Evolutionary conservation across 1,140 invertebrate species (phyloP).

Genomic region (Neodiprion pinetum): DNA sequence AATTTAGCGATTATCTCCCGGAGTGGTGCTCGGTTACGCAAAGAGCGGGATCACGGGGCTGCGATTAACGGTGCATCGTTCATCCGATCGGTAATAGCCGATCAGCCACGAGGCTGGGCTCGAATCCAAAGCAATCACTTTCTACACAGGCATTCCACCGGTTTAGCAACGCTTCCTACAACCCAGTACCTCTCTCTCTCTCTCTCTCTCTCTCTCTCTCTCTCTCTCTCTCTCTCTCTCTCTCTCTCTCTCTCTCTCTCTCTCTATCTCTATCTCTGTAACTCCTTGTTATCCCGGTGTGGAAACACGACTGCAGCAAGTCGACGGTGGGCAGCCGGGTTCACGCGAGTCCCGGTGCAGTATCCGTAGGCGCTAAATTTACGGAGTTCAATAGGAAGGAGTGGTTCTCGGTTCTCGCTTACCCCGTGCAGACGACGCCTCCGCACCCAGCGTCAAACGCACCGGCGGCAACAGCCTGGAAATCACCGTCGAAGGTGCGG

Average conservation of each 20-base stretch:
- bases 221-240: neutral
- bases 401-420: neutral
- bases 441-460: neutral
- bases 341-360: neutral
- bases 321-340: neutral
- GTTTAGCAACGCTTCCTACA: slow-evolving; percentile 32
- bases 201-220: neutral
- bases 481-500: too few species aligned
- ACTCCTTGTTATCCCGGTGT: neutral
- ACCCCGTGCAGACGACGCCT: neutral
- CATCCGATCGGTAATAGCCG: neutral
- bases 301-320: neutral
- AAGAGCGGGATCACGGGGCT: neutral
- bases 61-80: slow-evolving; percentile 2
- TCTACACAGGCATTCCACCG: slow-evolving; percentile 34
- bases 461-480: neutral
- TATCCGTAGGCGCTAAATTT: slow-evolving; percentile 5
- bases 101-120: neutral
- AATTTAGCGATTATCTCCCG: neutral
- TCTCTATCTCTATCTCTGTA: too few species aligned
- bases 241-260: neutral
- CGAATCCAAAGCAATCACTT: slow-evolving; percentile 29
- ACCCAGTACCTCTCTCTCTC: slow-evolving; percentile 19
- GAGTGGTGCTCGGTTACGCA: neutral
- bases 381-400: slow-evolving; percentile 1